Percentiles rank a stretch among this genome's conserved stretches.
Conservation (phyloP, 2,888 invertebrate genomes). For the Drosophila sordidula region DNA sequence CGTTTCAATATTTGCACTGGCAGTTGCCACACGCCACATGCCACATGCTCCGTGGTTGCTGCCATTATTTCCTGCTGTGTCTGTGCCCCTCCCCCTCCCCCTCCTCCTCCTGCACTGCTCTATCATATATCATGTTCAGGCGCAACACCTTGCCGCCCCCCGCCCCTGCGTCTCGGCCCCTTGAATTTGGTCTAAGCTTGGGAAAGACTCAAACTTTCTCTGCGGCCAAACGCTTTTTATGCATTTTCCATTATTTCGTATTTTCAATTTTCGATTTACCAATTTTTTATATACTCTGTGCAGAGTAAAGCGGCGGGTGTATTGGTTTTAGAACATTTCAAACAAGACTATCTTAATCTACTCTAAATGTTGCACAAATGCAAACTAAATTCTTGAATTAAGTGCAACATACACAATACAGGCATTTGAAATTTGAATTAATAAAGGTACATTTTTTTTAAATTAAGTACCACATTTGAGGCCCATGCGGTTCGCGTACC, state of each 20-base stretch:
- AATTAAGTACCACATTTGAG: no score
- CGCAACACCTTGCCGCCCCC: conserved; percentile 43
- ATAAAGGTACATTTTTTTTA: no score
- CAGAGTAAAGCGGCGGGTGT: not conserved
- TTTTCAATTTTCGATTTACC: conserved; percentile 56
- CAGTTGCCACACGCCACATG: conserved; percentile 10
- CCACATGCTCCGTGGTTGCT: conserved; percentile 54
- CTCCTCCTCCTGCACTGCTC: conserved; percentile 35
- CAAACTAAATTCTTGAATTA: no score
- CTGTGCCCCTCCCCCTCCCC: conserved; percentile 30
- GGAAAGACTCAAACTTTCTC: conserved; percentile 8
- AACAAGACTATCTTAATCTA: no score
- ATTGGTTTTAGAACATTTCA: not conserved
- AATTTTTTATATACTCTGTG: conserved; percentile 25
- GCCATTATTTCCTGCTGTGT: conserved; percentile 76
- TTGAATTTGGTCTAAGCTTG: conserved; percentile 27
- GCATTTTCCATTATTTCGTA: conserved; percentile 69
- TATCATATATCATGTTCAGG: conserved; percentile 79
- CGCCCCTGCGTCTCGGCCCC: conserved; percentile 1
- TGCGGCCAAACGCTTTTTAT: conserved; percentile 41
- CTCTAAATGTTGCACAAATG: no score
- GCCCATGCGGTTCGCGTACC: no score
- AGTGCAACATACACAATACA: no score
- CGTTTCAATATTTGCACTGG: conserved; percentile 76
- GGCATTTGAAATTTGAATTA: no score